These are phyloP conservation scores for Aphyosemion australe DNA, from an alignment of 2,113 vertebrate genomes.

Conservation along the genomic window DNA sequence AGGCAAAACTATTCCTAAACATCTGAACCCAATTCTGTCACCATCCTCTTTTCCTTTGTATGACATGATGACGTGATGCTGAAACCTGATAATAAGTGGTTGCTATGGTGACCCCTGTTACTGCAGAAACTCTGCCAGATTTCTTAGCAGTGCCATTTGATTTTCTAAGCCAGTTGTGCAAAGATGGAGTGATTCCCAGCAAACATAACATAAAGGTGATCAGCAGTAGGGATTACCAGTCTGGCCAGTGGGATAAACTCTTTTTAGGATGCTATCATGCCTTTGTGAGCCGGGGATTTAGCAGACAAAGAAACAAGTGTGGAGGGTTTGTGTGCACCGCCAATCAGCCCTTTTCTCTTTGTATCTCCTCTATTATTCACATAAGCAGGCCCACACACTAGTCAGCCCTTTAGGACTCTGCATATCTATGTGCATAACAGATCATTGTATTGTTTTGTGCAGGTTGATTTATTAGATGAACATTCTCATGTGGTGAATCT, in stretches of 20 bases:
- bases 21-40: constrained; percentile 1
- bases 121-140: constrained; percentile 46
- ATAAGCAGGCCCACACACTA: constrained; percentile 17
- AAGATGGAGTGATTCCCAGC: constrained; percentile 51
- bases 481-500: too few species aligned
- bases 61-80: constrained; percentile 15
- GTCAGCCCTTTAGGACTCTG: constrained; percentile 33
- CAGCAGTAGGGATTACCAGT: constrained; percentile 63
- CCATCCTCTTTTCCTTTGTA: constrained; percentile 3
- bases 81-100: constrained; percentile 27
- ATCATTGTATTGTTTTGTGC: background rate
- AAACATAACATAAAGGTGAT: constrained; percentile 43
- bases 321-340: constrained; percentile 35
- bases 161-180: constrained; percentile 34
- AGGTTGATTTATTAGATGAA: too few species aligned
- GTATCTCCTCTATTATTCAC: constrained; percentile 34
- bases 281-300: constrained; percentile 56
- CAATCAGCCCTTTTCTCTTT: constrained; percentile 31
- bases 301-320: constrained; percentile 52
- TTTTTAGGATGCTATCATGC: constrained; percentile 45
- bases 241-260: constrained; percentile 52
- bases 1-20: background rate
- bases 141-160: constrained; percentile 18
- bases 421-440: constrained; percentile 5
- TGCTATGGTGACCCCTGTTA: constrained; percentile 45